These are phyloP conservation scores for Enteromius treurensis DNA, from an alignment of 2,797 vertebrate species.

Conservation along the genomic window DNA sequence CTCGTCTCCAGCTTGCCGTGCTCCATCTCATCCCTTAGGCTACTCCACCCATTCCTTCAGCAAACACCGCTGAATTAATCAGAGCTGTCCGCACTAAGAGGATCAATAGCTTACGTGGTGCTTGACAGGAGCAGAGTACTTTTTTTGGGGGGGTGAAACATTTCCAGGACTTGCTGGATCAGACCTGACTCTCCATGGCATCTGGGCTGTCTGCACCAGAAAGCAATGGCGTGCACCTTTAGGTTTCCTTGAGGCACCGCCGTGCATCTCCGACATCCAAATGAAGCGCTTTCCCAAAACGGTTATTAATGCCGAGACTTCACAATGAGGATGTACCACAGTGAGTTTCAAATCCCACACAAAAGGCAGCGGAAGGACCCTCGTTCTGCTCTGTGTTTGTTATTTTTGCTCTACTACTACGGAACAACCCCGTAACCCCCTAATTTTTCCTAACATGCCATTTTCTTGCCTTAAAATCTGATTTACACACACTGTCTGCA, in stretches of 20 bases:
- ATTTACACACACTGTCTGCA: conserved; percentile 15
- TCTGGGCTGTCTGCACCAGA: conserved; percentile 32
- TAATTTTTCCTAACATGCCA: conserved; percentile 33
- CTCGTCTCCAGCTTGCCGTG: not conserved
- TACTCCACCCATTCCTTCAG: conserved; percentile 49
- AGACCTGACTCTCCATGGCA: conserved; percentile 44
- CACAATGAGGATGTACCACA: conserved; percentile 48
- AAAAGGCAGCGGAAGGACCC: conserved; percentile 60
- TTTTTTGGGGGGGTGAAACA: not conserved
- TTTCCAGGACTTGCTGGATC: conserved; percentile 29
- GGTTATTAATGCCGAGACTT: conserved; percentile 32
- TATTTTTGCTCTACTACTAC: conserved; percentile 53
- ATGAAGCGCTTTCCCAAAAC: conserved; percentile 34
- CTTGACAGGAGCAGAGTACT: conserved; percentile 17
- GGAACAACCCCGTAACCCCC: conserved; percentile 26
- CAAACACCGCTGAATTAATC: conserved; percentile 54
- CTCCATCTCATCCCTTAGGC: conserved; percentile 31
- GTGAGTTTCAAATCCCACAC: conserved; percentile 55
- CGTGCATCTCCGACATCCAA: conserved; percentile 3
- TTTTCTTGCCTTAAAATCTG: conserved; percentile 50
- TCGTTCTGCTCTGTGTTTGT: conserved; percentile 37
- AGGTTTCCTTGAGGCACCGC: conserved; percentile 18
- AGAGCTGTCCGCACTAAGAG: conserved; percentile 48
- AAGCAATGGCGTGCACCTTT: conserved; percentile 8
- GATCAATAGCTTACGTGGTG: conserved; percentile 51